Percentiles rank a stretch among this genome's conserved stretches.
Evolutionary conservation across 2,113 vertebrate species (phyloP).

Genomic region (Gallinago undulata): DNA sequence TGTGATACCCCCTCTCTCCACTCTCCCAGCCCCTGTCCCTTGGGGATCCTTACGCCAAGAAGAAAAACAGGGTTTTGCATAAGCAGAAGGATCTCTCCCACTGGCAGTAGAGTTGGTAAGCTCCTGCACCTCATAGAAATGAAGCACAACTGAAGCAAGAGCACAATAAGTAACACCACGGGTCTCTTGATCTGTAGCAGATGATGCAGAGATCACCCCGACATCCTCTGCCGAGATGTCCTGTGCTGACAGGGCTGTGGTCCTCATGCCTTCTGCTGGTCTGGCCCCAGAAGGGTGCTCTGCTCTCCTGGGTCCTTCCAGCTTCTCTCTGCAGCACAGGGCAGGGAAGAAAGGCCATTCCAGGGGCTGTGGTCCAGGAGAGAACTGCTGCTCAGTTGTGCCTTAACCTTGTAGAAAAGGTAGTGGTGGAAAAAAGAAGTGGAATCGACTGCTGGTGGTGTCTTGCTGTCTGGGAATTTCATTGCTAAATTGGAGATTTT

Average conservation of each 20-base stretch:
- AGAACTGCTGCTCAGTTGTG: not conserved
- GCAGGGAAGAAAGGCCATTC: not conserved
- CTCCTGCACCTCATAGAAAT: not conserved
- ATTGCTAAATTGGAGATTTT: not conserved
- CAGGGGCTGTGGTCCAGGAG: not conserved
- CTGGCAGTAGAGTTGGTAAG: not conserved
- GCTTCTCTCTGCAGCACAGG: not conserved
- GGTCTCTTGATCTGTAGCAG: not conserved
- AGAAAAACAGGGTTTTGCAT: not conserved
- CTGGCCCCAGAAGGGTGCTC: not conserved
- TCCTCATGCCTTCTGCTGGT: not conserved
- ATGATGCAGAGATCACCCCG: not conserved
- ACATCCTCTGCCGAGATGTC: not conserved
- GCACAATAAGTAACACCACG: not conserved
- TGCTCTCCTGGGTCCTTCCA: rapidly evolving
- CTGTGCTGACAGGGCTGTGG: rapidly evolving
- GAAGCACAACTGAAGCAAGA: not conserved
- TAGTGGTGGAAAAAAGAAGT: not conserved
- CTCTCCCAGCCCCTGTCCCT: not conserved
- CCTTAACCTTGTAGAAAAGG: not conserved
- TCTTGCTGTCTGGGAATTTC: not conserved
- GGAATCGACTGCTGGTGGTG: not conserved
- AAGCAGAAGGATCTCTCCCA: not conserved
- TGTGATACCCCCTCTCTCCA: rapidly evolving
- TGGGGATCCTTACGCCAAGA: rapidly evolving